Evolutionary conservation across 2,888 invertebrate genomes (phyloP), one percentile per base, ranked within the genome.

Genomic region (Pristionchus maxplancki): DNA sequence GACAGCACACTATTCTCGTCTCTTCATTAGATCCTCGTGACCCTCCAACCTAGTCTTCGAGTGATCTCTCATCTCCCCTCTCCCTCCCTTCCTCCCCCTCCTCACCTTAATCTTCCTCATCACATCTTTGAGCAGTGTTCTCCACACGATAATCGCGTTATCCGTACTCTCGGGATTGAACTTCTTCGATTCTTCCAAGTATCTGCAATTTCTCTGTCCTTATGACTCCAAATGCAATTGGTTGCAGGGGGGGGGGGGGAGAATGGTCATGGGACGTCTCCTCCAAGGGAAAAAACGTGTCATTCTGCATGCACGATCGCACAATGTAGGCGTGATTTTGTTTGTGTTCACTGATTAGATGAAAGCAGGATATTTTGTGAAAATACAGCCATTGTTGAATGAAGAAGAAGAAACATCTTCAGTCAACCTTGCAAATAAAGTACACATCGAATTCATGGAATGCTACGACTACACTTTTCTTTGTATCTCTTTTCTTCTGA

Each of bases 31-130:
- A 15, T 1, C 58, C 58, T 58, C n/a, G n/a, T 58, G 58, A 58
- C 58, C n/a, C 58, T 58, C 24, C n/a, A 58, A 5, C 58, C n/a
- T n/a, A n/a, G 8, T n/a, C 24, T 74, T 74, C 37, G 24, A 40
- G 13, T 74, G 71, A 74, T 74, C 71, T 74, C 13, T 48, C 31
- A 71, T 71, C 37, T 71, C 13, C 37, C 11, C 37, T 4, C 37
- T n/a, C 58, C 20, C 58, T 11, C 15, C 24, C 28, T 24, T 24
- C 11, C 17, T 83, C 82, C 24, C 34, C 34, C 53, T 34, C 82
- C 44, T 44, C 37, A 93, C 93, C 90, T 93, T 93, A 53, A 93
- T 93, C 58, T 92, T 91, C 86, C 90, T 91, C 90, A 93, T 93
- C 34, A 93, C 92, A 87, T 91, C 92, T 71, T 91, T 90, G 17